These are phyloP conservation scores for Pegoplata infirma DNA, from an alignment of 2,888 invertebrate species.

Conservation along the genomic window DNA sequence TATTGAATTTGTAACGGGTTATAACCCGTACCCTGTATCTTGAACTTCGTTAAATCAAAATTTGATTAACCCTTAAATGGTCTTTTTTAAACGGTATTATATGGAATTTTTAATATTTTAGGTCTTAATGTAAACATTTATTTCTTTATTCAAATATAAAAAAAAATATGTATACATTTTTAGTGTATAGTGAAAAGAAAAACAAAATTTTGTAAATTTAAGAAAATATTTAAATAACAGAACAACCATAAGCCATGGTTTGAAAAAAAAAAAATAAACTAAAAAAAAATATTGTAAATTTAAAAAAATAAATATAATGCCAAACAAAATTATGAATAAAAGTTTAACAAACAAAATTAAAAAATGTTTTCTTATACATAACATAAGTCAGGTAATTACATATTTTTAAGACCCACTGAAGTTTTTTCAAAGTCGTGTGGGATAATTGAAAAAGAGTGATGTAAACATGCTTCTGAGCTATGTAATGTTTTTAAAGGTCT, in stretches of 20 bases:
- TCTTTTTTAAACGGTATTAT: neutral
- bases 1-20: neutral
- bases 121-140: neutral
- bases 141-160: slow-evolving; percentile 2
- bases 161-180: neutral
- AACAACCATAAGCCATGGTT: neutral
- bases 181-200: neutral
- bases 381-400: too few relatives aligned
- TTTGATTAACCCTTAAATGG: neutral
- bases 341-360: slow-evolving; percentile 19
- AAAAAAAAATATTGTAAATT: slow-evolving; percentile 29
- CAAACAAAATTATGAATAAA: slow-evolving; percentile 40
- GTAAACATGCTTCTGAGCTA: too few relatives aligned
- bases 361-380: neutral
- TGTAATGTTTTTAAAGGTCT: too few relatives aligned
- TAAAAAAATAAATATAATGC: slow-evolving; percentile 42
- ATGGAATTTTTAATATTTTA: neutral
- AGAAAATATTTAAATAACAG: neutral
- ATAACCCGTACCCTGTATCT: neutral
- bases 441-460: too few relatives aligned
- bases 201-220: slow-evolving; percentile 30
- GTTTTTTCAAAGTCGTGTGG: too few relatives aligned
- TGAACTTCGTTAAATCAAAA: neutral
- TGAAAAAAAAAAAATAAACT: slow-evolving; percentile 1
- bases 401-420: too few relatives aligned